These are phyloP conservation scores for Elymnias hypermnestra DNA, from an alignment of 1,140 invertebrate genomes.

Conservation along the genomic window DNA sequence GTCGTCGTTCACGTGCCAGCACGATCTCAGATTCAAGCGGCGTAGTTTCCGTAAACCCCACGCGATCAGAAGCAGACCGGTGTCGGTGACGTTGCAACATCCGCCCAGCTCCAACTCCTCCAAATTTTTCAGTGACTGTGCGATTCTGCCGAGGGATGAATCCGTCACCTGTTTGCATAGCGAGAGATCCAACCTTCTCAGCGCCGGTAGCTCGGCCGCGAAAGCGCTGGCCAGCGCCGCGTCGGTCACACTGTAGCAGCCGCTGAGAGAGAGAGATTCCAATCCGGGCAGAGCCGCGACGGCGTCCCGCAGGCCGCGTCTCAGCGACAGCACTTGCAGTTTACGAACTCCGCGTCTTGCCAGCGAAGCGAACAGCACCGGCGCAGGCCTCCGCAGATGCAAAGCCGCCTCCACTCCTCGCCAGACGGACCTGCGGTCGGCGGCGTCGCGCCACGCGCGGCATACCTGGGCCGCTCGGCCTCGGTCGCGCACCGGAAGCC, in stretches of 20 bases:
- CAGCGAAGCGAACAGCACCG: constrained; percentile 89
- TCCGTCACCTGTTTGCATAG: constrained; percentile 97
- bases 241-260: constrained; percentile 94
- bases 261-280: constrained; percentile 91
- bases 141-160: constrained; percentile 87
- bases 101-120: constrained; percentile 93
- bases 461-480: constrained; percentile 94
- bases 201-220: constrained; percentile 81
- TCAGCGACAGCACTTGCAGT: constrained; percentile 92
- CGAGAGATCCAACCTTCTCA: constrained; percentile 90
- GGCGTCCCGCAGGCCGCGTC: constrained; percentile 90
- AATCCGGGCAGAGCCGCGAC: constrained; percentile 90
- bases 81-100: constrained; percentile 93
- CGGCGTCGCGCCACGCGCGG: constrained; percentile 91
- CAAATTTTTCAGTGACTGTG: constrained; percentile 90
- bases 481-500: constrained; percentile 91
- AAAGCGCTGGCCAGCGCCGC: constrained; percentile 89
- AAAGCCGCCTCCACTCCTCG: constrained; percentile 93
- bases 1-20: constrained; percentile 92
- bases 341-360: constrained; percentile 90
- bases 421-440: constrained; percentile 95
- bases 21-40: constrained; percentile 91
- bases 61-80: constrained; percentile 88
- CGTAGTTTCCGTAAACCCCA: constrained; percentile 90
- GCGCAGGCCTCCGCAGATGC: constrained; percentile 89